Evolutionary conservation across 2,113 vertebrate species (phyloP).

Genomic region (Triplophysa dalaica): DNA sequence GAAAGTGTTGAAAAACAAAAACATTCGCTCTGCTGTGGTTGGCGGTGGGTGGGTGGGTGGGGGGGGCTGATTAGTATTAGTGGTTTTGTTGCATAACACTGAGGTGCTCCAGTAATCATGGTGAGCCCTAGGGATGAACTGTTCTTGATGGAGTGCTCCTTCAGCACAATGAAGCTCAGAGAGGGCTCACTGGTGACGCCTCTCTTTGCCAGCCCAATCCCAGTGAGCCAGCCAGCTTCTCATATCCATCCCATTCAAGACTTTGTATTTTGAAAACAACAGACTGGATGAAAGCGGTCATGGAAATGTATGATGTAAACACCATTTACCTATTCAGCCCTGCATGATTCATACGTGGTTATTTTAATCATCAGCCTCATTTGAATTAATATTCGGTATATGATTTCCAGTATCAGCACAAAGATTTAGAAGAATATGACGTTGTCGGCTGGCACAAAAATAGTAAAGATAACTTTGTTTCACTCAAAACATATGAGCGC

Average conservation of each 20-base stretch:
- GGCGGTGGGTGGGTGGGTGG: neutral
- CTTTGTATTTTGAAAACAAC: neutral
- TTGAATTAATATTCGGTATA: neutral
- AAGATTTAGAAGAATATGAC: neutral
- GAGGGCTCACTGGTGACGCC: neutral
- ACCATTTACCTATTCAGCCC: neutral
- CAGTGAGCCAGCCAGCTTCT: neutral
- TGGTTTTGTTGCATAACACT: constrained; percentile 63
- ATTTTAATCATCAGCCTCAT: neutral
- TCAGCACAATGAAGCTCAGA: constrained; percentile 44
- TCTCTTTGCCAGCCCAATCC: neutral
- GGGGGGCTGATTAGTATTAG: constrained; percentile 62
- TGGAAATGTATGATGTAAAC: constrained; percentile 15
- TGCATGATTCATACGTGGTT: neutral
- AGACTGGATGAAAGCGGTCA: constrained; percentile 13
- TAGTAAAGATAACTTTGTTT: neutral
- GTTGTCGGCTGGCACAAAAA: neutral
- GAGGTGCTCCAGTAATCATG: constrained; percentile 63
- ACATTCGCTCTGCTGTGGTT: neutral
- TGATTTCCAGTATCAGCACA: neutral
- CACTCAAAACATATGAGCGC: too few species aligned
- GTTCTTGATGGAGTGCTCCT: constrained; percentile 51
- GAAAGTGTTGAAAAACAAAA: neutral
- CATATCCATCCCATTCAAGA: constrained; percentile 3
- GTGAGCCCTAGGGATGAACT: constrained; percentile 45